Base-by-base conservation (phyloP, 2,797 vertebrate species). In the Manis pentadactyla region DNA sequence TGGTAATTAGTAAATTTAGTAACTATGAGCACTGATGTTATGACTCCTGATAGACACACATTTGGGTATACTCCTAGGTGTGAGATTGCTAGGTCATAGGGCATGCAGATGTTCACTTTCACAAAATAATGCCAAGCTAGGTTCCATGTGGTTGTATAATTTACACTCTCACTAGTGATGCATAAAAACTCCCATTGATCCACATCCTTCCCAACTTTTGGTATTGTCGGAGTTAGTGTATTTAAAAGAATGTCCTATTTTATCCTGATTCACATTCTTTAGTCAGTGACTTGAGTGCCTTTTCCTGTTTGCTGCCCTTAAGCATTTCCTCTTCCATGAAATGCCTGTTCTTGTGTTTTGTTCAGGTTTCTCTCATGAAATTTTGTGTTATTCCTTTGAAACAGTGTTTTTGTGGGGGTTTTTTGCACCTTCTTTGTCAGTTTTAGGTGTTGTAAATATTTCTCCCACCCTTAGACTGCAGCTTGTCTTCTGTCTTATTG, bases 361-460 rank as follows among this genome's bases (percentile, higher is more conserved):
- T 37, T 84, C 75, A n/a, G 7, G 81, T 87, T 93, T 75, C n/a
- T 87, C 10, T 49, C 12, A 11, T 5, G 15, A 18, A 77, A 9
- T 87, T 66, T 66, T 55, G n/a, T n/a, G 39, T 73, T 59, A 88
- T 74, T 91, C 37, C 63, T 96, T 90, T 49, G 4, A 71, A 92
- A 81, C 79, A 31, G 10, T 19, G 10, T 19, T 71, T 83, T 69
- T 63, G 14, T 39, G 57, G 10, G 9, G 34, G 2, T 13, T 23
- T 57, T 91, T 84, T 93, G 59, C 21, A 77, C 27, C 78, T 85
- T 92, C 29, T 81, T 90, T 79, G n/a, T 71, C 7, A 23, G 39
- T 87, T 87, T 92, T 74, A 83, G 42, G 2, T 42, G 34, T 53
- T 69, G 10, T 23, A 87, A 77, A 42, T 87, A 39, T 49, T 55